Evolutionary conservation across 37 sponge, comb jelly and placozoan genomes (phyloP).

Genomic region (Eunapius fragilis): DNA sequence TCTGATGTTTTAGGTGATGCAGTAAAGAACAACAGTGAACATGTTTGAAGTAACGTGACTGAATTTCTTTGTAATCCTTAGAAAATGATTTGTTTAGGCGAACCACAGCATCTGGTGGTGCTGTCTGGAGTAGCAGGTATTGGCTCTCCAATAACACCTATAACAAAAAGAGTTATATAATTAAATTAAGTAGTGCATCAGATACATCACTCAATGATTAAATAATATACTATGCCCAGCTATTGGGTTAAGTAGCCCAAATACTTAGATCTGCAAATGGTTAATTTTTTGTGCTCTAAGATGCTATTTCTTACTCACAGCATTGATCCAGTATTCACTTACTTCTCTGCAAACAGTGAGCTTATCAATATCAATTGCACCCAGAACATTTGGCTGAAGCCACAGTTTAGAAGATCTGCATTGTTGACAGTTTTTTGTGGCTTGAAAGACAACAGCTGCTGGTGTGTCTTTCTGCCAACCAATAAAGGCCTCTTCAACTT

Average conservation of each 20-base stretch:
- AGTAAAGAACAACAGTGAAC: slow-evolving; percentile 43
- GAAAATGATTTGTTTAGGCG: slow-evolving; percentile 13
- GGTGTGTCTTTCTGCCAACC: slow-evolving; percentile 79
- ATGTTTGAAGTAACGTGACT: slow-evolving; percentile 21
- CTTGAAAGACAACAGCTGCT: slow-evolving; percentile 77
- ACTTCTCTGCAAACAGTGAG: not conserved
- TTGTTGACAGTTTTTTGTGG: slow-evolving; percentile 8
- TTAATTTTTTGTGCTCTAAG: no score
- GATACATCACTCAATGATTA: no score
- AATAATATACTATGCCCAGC: no score
- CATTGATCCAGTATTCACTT: slow-evolving; percentile 4
- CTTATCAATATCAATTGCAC: not conserved
- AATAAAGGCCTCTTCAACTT: slow-evolving; percentile 74
- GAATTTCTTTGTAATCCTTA: not conserved
- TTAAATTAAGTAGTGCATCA: no score
- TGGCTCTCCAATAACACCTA: slow-evolving; percentile 49
- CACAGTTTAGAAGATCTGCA: no score
- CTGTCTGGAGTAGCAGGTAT: slow-evolving; percentile 53
- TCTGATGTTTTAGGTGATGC: slow-evolving; percentile 32
- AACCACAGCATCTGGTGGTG: slow-evolving; percentile 69
- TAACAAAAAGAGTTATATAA: not conserved
- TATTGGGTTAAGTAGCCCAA: no score
- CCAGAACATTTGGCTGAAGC: not conserved
- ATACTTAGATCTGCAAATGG: no score
- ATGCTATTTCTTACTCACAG: not conserved